Conservation (phyloP, 1,140 invertebrate species). For the Elymnias hypermnestra region DNA sequence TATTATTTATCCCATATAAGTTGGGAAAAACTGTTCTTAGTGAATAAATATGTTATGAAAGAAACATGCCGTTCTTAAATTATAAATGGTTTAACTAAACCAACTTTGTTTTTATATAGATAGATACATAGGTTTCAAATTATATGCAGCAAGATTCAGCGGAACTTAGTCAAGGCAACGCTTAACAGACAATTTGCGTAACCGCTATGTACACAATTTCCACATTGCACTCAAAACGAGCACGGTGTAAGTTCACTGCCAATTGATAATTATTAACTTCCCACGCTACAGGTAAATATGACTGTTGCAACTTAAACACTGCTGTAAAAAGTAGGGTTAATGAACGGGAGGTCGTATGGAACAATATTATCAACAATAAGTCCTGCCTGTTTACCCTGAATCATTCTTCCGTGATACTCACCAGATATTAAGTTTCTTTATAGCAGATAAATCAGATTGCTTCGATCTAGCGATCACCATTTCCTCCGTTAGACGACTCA, state of each 20-base stretch:
- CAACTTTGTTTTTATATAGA: too few relatives aligned
- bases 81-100: too few relatives aligned
- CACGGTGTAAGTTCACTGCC: conserved; percentile 4
- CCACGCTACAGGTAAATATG: neutral
- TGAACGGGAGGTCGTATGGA: conserved; percentile 30
- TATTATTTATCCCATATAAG: too few relatives aligned
- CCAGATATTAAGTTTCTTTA: conserved; percentile 95
- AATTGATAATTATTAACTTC: neutral
- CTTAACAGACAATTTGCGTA: too few relatives aligned
- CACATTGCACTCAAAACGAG: neutral
- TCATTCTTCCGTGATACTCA: conserved; percentile 73
- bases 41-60: too few relatives aligned
- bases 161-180: neutral
- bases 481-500: conserved; percentile 91
- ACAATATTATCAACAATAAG: too few relatives aligned
- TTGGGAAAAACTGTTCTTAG: too few relatives aligned
- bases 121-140: too few relatives aligned
- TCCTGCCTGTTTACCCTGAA: conserved; percentile 24
- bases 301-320: neutral
- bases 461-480: conserved; percentile 93
- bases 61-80: too few relatives aligned
- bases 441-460: conserved; percentile 86
- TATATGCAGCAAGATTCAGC: too few relatives aligned
- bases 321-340: conserved; percentile 26
- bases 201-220: too few relatives aligned